Conservation (phyloP, 2,797 vertebrate species). For the Coregonus suidteri region DNA sequence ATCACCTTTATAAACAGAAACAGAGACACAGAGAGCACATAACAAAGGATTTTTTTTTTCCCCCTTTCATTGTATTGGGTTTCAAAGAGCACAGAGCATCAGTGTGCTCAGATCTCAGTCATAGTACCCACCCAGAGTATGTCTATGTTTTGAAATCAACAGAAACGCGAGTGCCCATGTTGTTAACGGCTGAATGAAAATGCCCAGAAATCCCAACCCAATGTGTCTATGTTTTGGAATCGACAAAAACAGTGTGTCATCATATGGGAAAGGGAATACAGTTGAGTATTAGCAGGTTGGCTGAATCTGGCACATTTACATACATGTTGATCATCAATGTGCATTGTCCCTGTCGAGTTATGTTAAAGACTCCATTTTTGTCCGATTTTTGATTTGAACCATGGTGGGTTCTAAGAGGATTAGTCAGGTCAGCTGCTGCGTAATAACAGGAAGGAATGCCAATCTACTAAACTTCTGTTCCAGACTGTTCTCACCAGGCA, state of each 20-base stretch:
- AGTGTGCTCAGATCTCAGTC: not conserved
- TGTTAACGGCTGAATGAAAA: not conserved
- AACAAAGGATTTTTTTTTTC: not conserved
- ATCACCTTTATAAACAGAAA: not conserved
- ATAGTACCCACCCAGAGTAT: not conserved
- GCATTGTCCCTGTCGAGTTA: not conserved
- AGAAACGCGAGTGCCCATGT: not conserved
- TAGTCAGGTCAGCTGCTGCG: not conserved
- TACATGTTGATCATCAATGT: too few species aligned
- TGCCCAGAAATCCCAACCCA: not conserved
- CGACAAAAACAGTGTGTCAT: too few species aligned
- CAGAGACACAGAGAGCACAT: not conserved
- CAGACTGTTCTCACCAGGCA: conserved; percentile 1
- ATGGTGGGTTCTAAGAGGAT: conserved; percentile 2
- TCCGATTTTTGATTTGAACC: not conserved
- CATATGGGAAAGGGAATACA: too few species aligned
- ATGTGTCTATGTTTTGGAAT: too few species aligned
- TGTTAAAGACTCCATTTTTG: not conserved
- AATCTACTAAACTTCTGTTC: not conserved
- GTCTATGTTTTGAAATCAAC: not conserved
- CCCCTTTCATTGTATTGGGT: not conserved
- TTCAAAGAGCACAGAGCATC: not conserved
- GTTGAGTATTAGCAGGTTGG: too few species aligned
- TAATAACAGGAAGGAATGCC: not conserved
- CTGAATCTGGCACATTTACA: too few species aligned